Conservation (phyloP, 23 tunicate species). For the Ciona savignyi region DNA sequence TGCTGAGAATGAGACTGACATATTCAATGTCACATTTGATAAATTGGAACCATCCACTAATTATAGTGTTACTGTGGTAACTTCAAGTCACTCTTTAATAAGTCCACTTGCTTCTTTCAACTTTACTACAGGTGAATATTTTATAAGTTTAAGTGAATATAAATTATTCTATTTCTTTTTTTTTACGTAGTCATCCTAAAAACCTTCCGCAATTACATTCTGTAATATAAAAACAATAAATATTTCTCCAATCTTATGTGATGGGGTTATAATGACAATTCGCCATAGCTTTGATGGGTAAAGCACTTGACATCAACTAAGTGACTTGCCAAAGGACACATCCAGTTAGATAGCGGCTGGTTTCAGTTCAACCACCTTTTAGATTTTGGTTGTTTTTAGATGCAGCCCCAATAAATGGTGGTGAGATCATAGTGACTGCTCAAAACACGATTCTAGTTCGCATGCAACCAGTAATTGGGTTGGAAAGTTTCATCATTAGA, state of each 20-base stretch:
- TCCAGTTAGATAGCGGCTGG: too few species aligned
- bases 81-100: neutral
- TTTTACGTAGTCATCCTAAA: too few species aligned
- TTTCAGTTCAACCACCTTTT: too few species aligned
- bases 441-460: slow-evolving; percentile 34
- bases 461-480: slow-evolving; percentile 4
- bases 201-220: too few species aligned
- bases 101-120: neutral
- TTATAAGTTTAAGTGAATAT: too few species aligned
- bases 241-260: too few species aligned
- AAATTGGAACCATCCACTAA: neutral
- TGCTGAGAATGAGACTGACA: neutral
- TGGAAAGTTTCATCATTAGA: neutral
- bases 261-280: too few species aligned
- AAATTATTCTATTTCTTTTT: too few species aligned
- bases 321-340: too few species aligned
- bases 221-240: too few species aligned
- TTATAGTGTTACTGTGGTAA: neutral
- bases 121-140: neutral
- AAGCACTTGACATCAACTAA: too few species aligned
- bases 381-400: neutral
- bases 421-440: slow-evolving; percentile 14
- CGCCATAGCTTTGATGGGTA: too few species aligned
- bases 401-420: slow-evolving; percentile 5
- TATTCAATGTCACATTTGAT: neutral